Evolutionary conservation across 2,888 invertebrate species (phyloP), one percentile per base, ranked within the genome.

Genomic region (Actias luna): DNA sequence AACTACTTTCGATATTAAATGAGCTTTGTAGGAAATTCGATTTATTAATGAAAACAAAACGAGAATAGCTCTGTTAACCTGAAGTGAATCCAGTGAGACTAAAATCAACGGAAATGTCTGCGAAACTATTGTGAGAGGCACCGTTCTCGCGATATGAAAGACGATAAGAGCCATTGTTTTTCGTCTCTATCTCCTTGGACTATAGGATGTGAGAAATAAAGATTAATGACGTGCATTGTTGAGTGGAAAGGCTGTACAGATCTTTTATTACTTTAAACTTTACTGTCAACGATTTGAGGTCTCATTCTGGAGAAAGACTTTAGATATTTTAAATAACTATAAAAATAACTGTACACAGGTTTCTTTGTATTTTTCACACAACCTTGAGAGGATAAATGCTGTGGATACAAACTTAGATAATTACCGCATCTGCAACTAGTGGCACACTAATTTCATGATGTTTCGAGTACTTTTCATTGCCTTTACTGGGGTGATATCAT

Each of bases 141-240:
- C 60, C 65, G 75, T 77, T 79, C 80, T 75, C 80, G 77, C 75
- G 86, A 86, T 86, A 82, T 80, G 83, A 84, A 82, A 84, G 81
- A 70, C 80, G 86, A 86, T 86, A 84, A 72, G 72, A 36, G 67
- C 78, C 70, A 84, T 86, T 86, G 86, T 85, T 76, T 72, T 39
- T 64, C 60, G 65, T 58, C 65, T 71, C 75, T 74, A 81, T 81
- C 82, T 80, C 71, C 74, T 75, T 75, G 72, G 66, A 63, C 65
- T 68, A 72, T 75, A 68, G 69, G 73, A 74, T 75, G 78, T 78
- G 82, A 31, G 57, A 61, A 61, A 55, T 29, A 55, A 29, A 55
- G 55, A 55, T 55, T 55, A n/a, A 55, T 50, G 55, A 55, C 39
- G 18, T 39, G 5, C 10, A 36, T 39, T 61, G 39, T 61, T 25